Base-by-base conservation (phyloP, 2,797 vertebrate species). In the Zenarchopterus dispar region DNA sequence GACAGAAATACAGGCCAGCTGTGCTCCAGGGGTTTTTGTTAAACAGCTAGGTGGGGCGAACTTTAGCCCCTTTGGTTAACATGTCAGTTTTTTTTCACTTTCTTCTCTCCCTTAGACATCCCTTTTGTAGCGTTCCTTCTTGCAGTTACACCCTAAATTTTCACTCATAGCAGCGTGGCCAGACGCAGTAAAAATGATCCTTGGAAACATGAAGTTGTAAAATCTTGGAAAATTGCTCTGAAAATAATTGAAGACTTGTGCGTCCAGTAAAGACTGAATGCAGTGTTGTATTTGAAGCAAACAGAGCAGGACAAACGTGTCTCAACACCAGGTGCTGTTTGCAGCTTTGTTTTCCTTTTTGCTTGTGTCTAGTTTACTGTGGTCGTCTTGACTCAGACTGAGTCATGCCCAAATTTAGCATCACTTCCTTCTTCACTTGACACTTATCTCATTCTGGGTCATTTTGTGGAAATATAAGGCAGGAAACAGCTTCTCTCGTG, bases 41-140 rank as follows among this genome's bases (percentile, higher is more conserved):
- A 60, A 77, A 74, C 58, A 67, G 46, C 78, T 78, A 77, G 78
- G 77, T 59, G 73, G 63, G 36, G 65, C 83, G 75, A 88, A 65
- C 80, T 81, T 62, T 77, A 72, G 41, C 70, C 75, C 71, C 64
- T 45, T 39, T 69, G 58, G 71, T 54, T 61, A 59, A 54, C 58
- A 52, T 68, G 53, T 75, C 43, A 77, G 41, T 68, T 48, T 80
- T 48, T 62, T 53, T 80, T 69, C 9, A 61, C 64, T 74, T 68
- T 62, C 48, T 23, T 48, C 47, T 28, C 31, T 58, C 61, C 54
- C 60, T 50, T 28, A 11, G 9, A 70, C 77, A 54, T 26, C 50
- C 44, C 73, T 48, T 62, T 44, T 19, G 54, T 60, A 65, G 45
- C 39, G 45, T 60, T 0, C 43, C 71, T 28, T n/a, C n/a, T 44